phyloP scores from a whole-genome alignment of 2,888 invertebrate genomes.

The Allolobophora icterica region DNA sequence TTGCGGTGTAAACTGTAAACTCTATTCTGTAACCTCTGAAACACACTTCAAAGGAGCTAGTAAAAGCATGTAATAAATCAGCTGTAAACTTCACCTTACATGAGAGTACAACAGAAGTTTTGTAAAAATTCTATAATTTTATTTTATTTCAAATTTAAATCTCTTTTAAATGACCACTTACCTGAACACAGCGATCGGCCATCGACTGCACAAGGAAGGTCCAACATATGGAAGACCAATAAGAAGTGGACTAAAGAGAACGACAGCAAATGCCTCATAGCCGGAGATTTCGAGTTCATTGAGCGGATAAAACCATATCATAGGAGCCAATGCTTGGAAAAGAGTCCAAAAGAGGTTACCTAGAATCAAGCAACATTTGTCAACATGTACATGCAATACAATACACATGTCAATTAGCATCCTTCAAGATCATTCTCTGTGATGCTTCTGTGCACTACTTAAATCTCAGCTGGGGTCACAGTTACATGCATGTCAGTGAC shows the following conservation, averaged over 20 bases:
- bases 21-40: not conserved
- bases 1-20: not conserved
- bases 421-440: not conserved
- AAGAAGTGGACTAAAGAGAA: conserved; percentile 59
- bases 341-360: conserved; percentile 65
- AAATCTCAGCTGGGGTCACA: not conserved
- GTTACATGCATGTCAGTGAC: too few relatives aligned
- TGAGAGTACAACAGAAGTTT: not conserved
- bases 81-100: too few relatives aligned
- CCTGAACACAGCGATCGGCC: conserved; percentile 35
- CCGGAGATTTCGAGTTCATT: conserved; percentile 66
- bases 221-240: conserved; percentile 37
- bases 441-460: not conserved
- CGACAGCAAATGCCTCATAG: conserved; percentile 62
- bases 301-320: conserved; percentile 67
- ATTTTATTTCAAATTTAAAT: too few relatives aligned
- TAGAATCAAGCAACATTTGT: conserved; percentile 47
- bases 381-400: not conserved
- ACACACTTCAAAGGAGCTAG: not conserved
- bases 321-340: conserved; percentile 63
- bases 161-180: conserved; percentile 35
- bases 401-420: not conserved
- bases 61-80: not conserved
- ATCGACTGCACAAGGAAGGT: conserved; percentile 19
- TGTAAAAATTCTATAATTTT: not conserved